A percentile compares a stretch with the other conserved stretches of the same genome.
These are phyloP conservation scores for Cryptocephalus primarius DNA, from an alignment of 2,888 invertebrate species.

Conservation along the genomic window DNA sequence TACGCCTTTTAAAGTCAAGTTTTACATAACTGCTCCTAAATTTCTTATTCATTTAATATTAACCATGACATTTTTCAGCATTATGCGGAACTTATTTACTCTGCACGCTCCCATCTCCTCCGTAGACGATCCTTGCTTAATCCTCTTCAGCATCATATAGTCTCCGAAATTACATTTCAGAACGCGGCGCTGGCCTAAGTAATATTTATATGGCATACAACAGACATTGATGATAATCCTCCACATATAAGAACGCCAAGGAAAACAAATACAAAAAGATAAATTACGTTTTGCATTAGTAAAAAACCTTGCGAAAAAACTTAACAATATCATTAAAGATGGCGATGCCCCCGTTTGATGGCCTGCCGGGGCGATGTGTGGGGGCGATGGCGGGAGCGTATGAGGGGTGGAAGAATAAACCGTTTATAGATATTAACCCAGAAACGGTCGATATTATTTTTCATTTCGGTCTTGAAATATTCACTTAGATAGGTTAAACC, in stretches of 20 bases:
- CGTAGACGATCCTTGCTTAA: conserved; percentile 5
- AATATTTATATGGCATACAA: conserved; percentile 12
- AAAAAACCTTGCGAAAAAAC: conserved; percentile 18
- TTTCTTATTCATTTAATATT: conserved; percentile 4
- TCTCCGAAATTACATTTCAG: conserved; percentile 10
- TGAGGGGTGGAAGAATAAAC: too few relatives aligned
- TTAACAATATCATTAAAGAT: conserved; percentile 31
- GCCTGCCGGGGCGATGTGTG: background rate
- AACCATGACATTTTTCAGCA: conserved; percentile 6
- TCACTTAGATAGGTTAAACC: too few relatives aligned
- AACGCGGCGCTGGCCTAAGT: conserved; percentile 8
- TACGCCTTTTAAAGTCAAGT: too few relatives aligned
- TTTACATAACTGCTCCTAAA: background rate
- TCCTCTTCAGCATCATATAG: conserved; percentile 5
- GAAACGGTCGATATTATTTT: too few relatives aligned
- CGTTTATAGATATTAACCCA: too few relatives aligned
- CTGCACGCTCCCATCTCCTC: conserved; percentile 2
- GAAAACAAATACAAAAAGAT: conserved; percentile 14
- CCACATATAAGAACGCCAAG: conserved; percentile 9
- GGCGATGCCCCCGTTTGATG: background rate
- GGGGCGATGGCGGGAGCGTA: too few relatives aligned
- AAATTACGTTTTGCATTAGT: conserved; percentile 12
- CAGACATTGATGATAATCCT: conserved; percentile 14
- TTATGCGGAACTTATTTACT: conserved; percentile 5
- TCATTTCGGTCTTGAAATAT: too few relatives aligned